These are phyloP conservation scores for Dynastes tityus DNA, from an alignment of 2,888 invertebrate genomes.

Conservation along the genomic window DNA sequence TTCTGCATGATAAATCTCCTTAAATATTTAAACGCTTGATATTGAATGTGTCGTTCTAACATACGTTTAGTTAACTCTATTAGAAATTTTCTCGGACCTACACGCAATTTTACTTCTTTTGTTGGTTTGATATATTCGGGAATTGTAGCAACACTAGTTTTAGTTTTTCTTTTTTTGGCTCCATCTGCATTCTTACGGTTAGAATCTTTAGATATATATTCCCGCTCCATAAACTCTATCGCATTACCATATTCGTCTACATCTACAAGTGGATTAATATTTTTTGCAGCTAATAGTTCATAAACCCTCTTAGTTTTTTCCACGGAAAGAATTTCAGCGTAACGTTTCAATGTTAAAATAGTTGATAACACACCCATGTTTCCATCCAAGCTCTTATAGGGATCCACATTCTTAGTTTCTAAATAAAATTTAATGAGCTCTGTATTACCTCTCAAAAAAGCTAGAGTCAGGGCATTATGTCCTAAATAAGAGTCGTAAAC, in stretches of 20 bases:
- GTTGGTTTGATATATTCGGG: conserved; percentile 27
- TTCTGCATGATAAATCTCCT: conserved; percentile 57
- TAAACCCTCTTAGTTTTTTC: conserved; percentile 59
- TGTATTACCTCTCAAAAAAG: conserved; percentile 64
- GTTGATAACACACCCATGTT: conserved; percentile 66
- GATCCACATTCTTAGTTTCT: conserved; percentile 59
- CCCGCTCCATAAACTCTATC: conserved; percentile 60
- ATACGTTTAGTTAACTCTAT: conserved; percentile 56
- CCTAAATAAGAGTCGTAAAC: conserved; percentile 63
- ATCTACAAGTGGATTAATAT: conserved; percentile 63
- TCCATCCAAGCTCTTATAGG: conserved; percentile 61
- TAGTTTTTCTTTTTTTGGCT: conserved; percentile 5
- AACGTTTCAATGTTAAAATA: conserved; percentile 63
- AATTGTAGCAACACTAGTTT: conserved; percentile 25
- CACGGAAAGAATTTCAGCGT: conserved; percentile 58
- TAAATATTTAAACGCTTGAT: conserved; percentile 59
- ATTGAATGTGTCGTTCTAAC: conserved; percentile 57
- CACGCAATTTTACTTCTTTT: conserved; percentile 23
- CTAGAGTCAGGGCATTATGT: conserved; percentile 66
- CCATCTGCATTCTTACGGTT: conserved; percentile 34
- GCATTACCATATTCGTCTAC: conserved; percentile 62
- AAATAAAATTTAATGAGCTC: conserved; percentile 61
- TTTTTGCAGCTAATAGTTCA: conserved; percentile 58
- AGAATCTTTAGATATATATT: conserved; percentile 45
- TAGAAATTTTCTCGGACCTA: conserved; percentile 56